phyloP scores from a whole-genome alignment of 2,888 invertebrate species.

The Aphelenchoides bicaudatus region DNA sequence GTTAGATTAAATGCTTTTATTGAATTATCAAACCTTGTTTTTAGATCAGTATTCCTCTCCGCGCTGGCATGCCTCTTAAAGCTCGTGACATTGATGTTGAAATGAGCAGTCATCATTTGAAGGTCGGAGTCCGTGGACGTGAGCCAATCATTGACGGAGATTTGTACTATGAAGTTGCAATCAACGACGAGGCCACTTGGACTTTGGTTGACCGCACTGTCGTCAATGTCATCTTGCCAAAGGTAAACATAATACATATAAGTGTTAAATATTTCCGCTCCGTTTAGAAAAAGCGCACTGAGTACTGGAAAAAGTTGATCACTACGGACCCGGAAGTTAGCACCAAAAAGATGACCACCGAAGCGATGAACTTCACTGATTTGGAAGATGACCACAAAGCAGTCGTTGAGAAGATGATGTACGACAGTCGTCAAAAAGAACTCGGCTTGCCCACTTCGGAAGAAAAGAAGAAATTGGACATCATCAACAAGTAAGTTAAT shows the following conservation, averaged over 20 bases:
- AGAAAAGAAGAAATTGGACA: slow-evolving; percentile 67
- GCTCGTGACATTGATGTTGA: slow-evolving; percentile 64
- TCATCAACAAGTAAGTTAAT: slow-evolving; percentile 81
- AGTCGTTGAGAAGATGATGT: slow-evolving; percentile 99
- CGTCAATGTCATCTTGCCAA: slow-evolving; percentile 82
- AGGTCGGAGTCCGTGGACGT: slow-evolving; percentile 82
- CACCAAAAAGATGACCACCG: slow-evolving; percentile 94
- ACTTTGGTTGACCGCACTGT: slow-evolving; percentile 83
- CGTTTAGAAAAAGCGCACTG: slow-evolving; percentile 89
- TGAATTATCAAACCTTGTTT: slow-evolving; percentile 68
- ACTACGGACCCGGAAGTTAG: slow-evolving; percentile 90
- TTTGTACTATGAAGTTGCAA: slow-evolving; percentile 78
- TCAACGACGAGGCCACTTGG: slow-evolving; percentile 71
- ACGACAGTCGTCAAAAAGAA: slow-evolving; percentile 84
- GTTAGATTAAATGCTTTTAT: too few relatives aligned
- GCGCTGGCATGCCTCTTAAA: slow-evolving; percentile 61
- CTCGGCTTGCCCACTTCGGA: slow-evolving; percentile 54
- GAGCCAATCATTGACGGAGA: slow-evolving; percentile 83
- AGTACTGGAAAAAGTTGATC: slow-evolving; percentile 92
- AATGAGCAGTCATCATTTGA: slow-evolving; percentile 61
- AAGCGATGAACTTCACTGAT: slow-evolving; percentile 88
- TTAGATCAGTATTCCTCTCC: slow-evolving; percentile 47
- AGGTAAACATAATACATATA: slow-evolving; percentile 73
- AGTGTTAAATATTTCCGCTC: slow-evolving; percentile 35
- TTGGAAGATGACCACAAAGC: slow-evolving; percentile 89